Base-by-base conservation (phyloP, 2,888 invertebrate species). In the Diaphora mendica region DNA sequence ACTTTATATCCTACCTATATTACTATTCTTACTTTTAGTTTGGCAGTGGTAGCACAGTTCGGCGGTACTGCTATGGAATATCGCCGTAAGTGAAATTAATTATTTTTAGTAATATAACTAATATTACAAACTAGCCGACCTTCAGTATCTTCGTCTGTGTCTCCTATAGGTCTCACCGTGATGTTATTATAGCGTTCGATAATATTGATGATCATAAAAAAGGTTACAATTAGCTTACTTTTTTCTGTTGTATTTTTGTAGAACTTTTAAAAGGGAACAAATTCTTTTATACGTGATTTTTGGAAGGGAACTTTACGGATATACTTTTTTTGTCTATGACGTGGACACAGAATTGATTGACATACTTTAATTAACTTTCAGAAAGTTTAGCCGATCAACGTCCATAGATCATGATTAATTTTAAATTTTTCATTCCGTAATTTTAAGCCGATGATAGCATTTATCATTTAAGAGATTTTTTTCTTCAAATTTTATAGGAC, bases 11-110 rank as follows among this genome's bases (percentile, higher is more conserved):
- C 15, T 17, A 4, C 7, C 17, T 26, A 26, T 59, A 26, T 30
- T 0, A 26, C 23, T 70, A 30, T 70, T 62, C 15, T 69, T 70
- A 30, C 42, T 70, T 70, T 62, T 62, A 70, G 70, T 26, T 20
- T 70, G n/a, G 35, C 64, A 39, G 42, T 62, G 62, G 17, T 30
- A 62, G 17, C 30, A 62, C 17, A 30, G 62, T 30, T 62, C 30
- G 62, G 30, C 17, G 30, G 8, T 62, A 15, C 15, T 30, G 8
- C 62, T 8, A 7, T 17, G 30, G 17, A 30, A 30, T 17, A 62
- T 17, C 17, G 17, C 17, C 17, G 62, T 62, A 30, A 30, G 30
- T 30, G 26, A 26, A 26, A 59, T 62, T 62, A 8, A 17, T 8
- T 62, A 1, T 7, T 30, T 17, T 20, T 23, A 51, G 3, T n/a